Evolutionary conservation across 1,140 invertebrate genomes (phyloP).

Genomic region (Drosophila malerkotliana): DNA sequence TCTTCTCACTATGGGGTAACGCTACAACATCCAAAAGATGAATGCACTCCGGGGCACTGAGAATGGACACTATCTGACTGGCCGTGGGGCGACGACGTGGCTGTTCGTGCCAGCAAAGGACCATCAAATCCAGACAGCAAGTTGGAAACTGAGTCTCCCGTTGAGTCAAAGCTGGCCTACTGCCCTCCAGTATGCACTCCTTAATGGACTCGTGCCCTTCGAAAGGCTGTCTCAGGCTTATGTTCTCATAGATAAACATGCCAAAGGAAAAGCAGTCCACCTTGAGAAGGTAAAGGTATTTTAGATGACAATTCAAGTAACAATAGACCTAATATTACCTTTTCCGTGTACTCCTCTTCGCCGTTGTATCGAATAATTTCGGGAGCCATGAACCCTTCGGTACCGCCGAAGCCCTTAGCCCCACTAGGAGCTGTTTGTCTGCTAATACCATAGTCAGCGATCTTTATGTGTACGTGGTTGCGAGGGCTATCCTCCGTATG

Average conservation of each 20-base stretch:
- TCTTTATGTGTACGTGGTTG: constrained; percentile 92
- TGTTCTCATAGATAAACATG: constrained; percentile 99
- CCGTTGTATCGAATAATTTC: constrained; percentile 99
- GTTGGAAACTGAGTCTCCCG: constrained; percentile 94
- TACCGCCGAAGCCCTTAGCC: constrained; percentile 98
- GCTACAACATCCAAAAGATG: constrained; percentile 93
- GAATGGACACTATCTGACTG: constrained; percentile 96
- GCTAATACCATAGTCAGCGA: constrained; percentile 98
- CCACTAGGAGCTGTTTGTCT: constrained; percentile 93
- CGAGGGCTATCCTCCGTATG: constrained; percentile 85
- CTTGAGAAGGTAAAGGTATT: constrained; percentile 80
- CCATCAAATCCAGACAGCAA: constrained; percentile 97
- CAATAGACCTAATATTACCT: constrained; percentile 85
- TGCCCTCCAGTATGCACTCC: constrained; percentile 97
- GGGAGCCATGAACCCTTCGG: constrained; percentile 99
- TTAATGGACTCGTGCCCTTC: constrained; percentile 97
- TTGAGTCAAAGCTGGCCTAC: constrained; percentile 93
- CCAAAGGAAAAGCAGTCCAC: constrained; percentile 99
- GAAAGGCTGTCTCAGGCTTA: constrained; percentile 97
- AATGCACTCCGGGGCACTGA: constrained; percentile 95
- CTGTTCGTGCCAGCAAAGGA: constrained; percentile 96
- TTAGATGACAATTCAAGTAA: not conserved
- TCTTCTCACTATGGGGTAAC: constrained; percentile 86
- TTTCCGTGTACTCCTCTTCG: constrained; percentile 99
- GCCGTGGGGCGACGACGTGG: constrained; percentile 93